Base-by-base conservation (phyloP, 2,888 invertebrate genomes). In the Cataglyphis cursor region DNA sequence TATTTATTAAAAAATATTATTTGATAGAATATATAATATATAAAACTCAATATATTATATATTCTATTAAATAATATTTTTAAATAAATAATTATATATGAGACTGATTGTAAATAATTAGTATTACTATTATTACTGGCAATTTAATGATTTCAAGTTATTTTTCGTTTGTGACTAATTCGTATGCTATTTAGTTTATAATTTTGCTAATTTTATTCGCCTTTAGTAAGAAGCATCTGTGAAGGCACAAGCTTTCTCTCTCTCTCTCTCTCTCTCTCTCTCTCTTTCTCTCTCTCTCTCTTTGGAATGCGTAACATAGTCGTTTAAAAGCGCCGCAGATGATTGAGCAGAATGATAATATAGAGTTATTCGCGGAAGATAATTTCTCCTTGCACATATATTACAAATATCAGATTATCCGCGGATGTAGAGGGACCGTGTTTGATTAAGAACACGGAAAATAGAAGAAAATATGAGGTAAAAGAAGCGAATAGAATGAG, bases 291-390 rank as follows among this genome's bases (percentile, higher is more conserved):
- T 28, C 31, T 35, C 31, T 35, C 6, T 35, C 6, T 35, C 6
- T 35, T 35, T 59, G 31, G 57, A 57, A 59, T 70, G 70, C 68
- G 31, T 66, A 76, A 66, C 66, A 65, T 35, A 35, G 5, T 54
- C 76, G 57, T 78, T 68, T 68, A 78, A 78, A 57, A 75, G 48
- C 41, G 41, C 21, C 41, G 57, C 78, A 44, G 57, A 78, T 78
- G 78, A 78, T 78, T 78, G 78, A 78, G 21, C 78, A 44, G 59
- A 57, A 59, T 44, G 57, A 78, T 78, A 70, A 31, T 70, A 78
- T 70, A 44, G 44, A 78, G 70, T 78, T 78, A 78, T 78, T 78
- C 70, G 78, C 78, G 41, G 78, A 78, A 59, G 78, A 78, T 78
- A 78, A 70, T 70, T 70, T 78, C 78, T 41, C 15, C 21, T 21